These are phyloP conservation scores for Furcifer pardalis DNA, from an alignment of 2,797 vertebrate genomes.

Conservation along the genomic window DNA sequence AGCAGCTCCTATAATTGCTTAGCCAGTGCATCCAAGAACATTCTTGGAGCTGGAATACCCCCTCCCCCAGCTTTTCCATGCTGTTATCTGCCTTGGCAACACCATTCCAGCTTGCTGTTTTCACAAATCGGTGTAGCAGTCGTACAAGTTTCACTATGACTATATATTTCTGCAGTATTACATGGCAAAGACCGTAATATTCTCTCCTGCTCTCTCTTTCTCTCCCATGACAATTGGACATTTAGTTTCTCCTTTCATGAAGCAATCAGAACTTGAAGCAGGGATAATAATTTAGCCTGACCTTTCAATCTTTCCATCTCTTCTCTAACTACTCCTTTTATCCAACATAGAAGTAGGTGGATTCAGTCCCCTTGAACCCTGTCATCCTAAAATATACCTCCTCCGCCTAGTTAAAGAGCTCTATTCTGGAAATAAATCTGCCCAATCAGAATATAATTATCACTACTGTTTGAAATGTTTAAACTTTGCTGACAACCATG, in stretches of 20 bases:
- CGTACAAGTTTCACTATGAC: not conserved
- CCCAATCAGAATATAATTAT: constrained; percentile 53
- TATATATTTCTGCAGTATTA: not conserved
- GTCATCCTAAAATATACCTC: constrained; percentile 20
- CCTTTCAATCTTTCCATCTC: not conserved
- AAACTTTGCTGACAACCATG: constrained; percentile 52
- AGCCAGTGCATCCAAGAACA: no score
- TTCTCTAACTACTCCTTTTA: not conserved
- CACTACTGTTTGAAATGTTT: constrained; percentile 53
- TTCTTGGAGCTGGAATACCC: no score
- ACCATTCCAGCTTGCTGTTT: not conserved
- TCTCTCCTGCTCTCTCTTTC: no score
- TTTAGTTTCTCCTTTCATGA: not conserved
- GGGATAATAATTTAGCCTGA: constrained; percentile 9
- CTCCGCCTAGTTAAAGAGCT: not conserved
- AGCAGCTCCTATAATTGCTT: no score
- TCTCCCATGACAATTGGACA: not conserved
- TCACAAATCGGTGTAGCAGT: no score
- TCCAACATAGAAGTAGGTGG: not conserved
- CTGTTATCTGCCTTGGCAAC: not conserved
- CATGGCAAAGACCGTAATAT: not conserved
- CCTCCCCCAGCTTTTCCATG: no score
- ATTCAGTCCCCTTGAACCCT: not conserved
- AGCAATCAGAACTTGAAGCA: not conserved
- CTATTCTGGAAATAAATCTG: constrained; percentile 38